Percentiles rank a stretch among this genome's conserved stretches.
phyloP scores from a whole-genome alignment of 2,797 vertebrate species.

The Parauchenoglanis punctatus region DNA sequence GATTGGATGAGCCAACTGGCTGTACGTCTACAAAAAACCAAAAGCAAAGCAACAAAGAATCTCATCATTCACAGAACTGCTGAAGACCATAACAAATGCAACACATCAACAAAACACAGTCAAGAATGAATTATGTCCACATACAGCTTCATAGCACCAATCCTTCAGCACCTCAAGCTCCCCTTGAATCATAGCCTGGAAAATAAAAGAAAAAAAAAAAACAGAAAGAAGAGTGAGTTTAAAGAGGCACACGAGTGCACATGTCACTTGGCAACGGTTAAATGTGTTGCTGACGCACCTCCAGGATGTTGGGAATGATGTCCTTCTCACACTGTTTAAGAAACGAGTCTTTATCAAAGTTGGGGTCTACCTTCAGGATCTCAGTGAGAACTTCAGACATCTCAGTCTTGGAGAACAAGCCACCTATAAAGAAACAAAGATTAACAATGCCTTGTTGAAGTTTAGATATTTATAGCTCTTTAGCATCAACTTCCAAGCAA shows the following conservation, averaged over 20 bases:
- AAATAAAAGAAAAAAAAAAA: conserved; percentile 31
- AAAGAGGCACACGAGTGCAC: background rate
- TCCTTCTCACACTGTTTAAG: conserved; percentile 88
- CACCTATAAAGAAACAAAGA: conserved; percentile 73
- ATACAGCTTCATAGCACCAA: conserved; percentile 97
- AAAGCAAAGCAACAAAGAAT: conserved; percentile 10
- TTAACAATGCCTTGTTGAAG: background rate
- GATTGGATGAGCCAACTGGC: conserved; percentile 90
- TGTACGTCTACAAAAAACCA: conserved; percentile 83
- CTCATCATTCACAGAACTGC: background rate
- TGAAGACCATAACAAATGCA: background rate
- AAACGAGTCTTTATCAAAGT: conserved; percentile 92
- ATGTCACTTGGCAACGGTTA: background rate
- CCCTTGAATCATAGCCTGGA: conserved; percentile 89
- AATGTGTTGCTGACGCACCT: conserved; percentile 72
- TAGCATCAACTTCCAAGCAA: background rate
- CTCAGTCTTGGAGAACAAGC: conserved; percentile 94
- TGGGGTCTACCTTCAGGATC: conserved; percentile 88
- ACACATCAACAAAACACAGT: background rate
- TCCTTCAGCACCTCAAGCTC: conserved; percentile 94
- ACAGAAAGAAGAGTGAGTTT: background rate
- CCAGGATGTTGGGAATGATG: conserved; percentile 93
- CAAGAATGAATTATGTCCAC: conserved; percentile 49
- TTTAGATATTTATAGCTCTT: background rate
- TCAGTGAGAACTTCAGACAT: conserved; percentile 95